Evolutionary conservation across 92 coral and sea anemone genomes (phyloP).

Genomic region (Actinernus sp.): DNA sequence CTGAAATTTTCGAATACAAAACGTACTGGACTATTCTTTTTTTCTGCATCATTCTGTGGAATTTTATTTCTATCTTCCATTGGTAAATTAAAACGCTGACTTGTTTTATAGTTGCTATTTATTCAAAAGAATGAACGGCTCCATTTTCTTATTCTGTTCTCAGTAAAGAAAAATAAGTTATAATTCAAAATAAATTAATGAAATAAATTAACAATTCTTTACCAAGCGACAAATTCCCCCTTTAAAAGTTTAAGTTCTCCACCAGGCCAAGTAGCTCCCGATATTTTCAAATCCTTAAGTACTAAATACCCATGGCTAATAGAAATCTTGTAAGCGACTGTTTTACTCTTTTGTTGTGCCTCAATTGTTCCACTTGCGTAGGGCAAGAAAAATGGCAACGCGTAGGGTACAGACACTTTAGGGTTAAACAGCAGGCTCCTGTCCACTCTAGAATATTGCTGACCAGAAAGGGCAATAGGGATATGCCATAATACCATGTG

Average conservation of each 20-base stretch:
- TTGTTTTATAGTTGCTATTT: too few relatives aligned
- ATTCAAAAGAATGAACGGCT: too few relatives aligned
- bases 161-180: too few relatives aligned
- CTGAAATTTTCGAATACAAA: too few relatives aligned
- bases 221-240: constrained; percentile 27
- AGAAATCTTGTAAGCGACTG: constrained; percentile 6
- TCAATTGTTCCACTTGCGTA: constrained; percentile 80
- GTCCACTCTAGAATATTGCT: constrained; percentile 77
- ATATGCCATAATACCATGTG: constrained; percentile 92
- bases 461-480: constrained; percentile 86
- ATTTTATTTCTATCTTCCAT: too few relatives aligned
- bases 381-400: constrained; percentile 80
- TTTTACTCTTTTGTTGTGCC: constrained; percentile 16
- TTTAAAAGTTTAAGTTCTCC: constrained; percentile 17
- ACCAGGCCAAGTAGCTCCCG: constrained; percentile 21
- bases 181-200: too few relatives aligned
- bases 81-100: too few relatives aligned
- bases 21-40: too few relatives aligned
- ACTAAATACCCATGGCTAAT: constrained; percentile 52
- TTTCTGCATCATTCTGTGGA: too few relatives aligned
- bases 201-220: too few relatives aligned
- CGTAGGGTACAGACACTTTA: constrained; percentile 70
- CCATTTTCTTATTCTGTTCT: too few relatives aligned
- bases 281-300: constrained; percentile 31
- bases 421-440: constrained; percentile 66